Base-by-base conservation (phyloP, 2,797 vertebrate species). In the Toxotes lorentzi region DNA sequence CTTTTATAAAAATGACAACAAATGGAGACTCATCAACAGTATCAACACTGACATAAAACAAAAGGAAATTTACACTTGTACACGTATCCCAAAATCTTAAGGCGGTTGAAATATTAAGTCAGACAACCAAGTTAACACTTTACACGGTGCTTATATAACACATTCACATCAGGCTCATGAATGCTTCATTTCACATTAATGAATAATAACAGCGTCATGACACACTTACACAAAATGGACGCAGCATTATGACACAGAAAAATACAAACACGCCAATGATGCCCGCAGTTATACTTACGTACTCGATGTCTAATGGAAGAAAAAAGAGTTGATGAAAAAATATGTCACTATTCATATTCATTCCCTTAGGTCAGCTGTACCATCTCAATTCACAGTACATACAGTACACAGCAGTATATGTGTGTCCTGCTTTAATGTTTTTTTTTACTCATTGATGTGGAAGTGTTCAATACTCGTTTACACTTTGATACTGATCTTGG, bases 21-120 rank as follows among this genome's bases (percentile, higher is more conserved):
- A 93, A 95, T 92, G 86, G 92, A 94, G 89, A 92, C 86, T 89
- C 76, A 79, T 91, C 85, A 93, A 94, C 93, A 94, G 90, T 92
- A 91, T 92, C 89, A 95, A 94, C 91, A 93, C 66, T 89, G 81
- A 92, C 94, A 90, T 79, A 75, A 93, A 93, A 93, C 76, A 90
- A 94, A 88, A 91, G 75, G 71, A 89, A 89, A 86, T 91, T 86
- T 93, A 95, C 93, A 94, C 75, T 93, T 93, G 81, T 94, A 94
- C 91, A 94, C 86, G 92, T 92, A 93, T 93, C 89, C 89, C 90
- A 95, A 94, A 95, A 93, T 92, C 93, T 96, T 96, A 96, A 96
- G 95, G 95, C 95, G 93, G 91, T 95, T 95, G 91, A 95, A 95
- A 94, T 92, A 90, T 92, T 92, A 94, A 94, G 91, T 94, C 77